Evolutionary conservation across 2,888 invertebrate genomes (phyloP).

Genomic region (Vannuccia rotundouncinata): DNA sequence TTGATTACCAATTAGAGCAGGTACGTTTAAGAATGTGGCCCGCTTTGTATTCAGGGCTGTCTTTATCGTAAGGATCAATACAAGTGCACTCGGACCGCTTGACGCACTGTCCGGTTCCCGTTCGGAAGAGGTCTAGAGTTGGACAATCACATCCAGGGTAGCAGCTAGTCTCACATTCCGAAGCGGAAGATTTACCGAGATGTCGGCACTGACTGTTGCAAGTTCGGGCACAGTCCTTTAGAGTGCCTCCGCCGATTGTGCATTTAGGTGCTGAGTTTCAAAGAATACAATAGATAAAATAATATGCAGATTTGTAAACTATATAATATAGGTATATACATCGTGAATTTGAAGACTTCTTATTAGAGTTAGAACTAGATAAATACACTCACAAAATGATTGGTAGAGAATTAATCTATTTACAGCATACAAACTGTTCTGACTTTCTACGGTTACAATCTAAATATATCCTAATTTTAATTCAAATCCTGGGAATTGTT

Average conservation of each 20-base stretch:
- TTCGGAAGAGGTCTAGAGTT: constrained; percentile 8
- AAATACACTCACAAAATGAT: too few species aligned
- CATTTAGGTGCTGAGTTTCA: constrained; percentile 25
- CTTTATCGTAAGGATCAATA: constrained; percentile 28
- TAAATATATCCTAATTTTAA: too few species aligned
- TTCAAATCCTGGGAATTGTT: too few species aligned
- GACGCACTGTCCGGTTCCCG: constrained; percentile 33
- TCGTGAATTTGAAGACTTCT: too few species aligned
- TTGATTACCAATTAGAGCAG: constrained; percentile 35
- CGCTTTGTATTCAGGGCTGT: constrained; percentile 19
- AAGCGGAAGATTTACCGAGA: constrained; percentile 18
- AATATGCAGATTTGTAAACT: too few species aligned
- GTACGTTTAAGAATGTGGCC: neutral
- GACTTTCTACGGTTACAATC: too few species aligned
- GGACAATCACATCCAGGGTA: constrained; percentile 38
- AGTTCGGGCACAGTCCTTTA: constrained; percentile 32
- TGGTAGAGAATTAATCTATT: too few species aligned
- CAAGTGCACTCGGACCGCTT: constrained; percentile 37
- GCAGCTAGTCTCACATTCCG: constrained; percentile 33
- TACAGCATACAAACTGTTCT: too few species aligned
- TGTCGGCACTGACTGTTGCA: constrained; percentile 32
- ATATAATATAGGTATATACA: too few species aligned
- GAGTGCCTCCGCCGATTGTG: constrained; percentile 6
- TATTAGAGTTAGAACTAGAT: too few species aligned
- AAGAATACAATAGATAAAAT: neutral